phyloP scores from a whole-genome alignment of 2,888 invertebrate genomes.

The Troides oblongomaculatus region DNA sequence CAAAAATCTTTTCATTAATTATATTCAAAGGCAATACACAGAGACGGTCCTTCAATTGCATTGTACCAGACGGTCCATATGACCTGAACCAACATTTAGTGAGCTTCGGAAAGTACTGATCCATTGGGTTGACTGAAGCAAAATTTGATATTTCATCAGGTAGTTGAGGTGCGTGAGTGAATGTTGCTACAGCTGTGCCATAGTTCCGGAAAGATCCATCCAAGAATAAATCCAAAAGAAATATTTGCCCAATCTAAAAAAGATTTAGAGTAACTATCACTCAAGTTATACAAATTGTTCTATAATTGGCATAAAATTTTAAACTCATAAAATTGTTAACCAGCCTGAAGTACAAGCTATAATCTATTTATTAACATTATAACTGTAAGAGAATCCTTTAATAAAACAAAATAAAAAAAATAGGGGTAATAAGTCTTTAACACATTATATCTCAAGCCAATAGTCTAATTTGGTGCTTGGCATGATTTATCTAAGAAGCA shows the following conservation, averaged over 20 bases:
- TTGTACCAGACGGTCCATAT: slow-evolving; percentile 81
- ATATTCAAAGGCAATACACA: slow-evolving; percentile 89
- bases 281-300: neutral
- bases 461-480: too few relatives aligned
- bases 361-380: too few relatives aligned
- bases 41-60: slow-evolving; percentile 81
- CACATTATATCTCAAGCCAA: too few relatives aligned
- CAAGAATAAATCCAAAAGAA: slow-evolving; percentile 83
- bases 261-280: neutral
- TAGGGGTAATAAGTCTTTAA: too few relatives aligned
- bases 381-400: too few relatives aligned
- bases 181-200: slow-evolving; percentile 77
- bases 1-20: slow-evolving; percentile 89
- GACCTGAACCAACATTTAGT: slow-evolving; percentile 82
- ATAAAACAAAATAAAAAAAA: too few relatives aligned
- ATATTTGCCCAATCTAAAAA: slow-evolving; percentile 83
- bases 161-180: slow-evolving; percentile 59
- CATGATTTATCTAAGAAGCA: too few relatives aligned
- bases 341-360: too few relatives aligned
- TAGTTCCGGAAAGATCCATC: slow-evolving; percentile 82
- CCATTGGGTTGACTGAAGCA: slow-evolving; percentile 82
- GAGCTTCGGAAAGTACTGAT: slow-evolving; percentile 83
- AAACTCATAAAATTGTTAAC: too few relatives aligned
- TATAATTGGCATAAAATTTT: too few relatives aligned
- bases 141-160: slow-evolving; percentile 50